A percentile compares a stretch with the other conserved stretches of the same genome.
phyloP scores from a whole-genome alignment of 2,888 invertebrate species.

The Drosophila mulleri region DNA sequence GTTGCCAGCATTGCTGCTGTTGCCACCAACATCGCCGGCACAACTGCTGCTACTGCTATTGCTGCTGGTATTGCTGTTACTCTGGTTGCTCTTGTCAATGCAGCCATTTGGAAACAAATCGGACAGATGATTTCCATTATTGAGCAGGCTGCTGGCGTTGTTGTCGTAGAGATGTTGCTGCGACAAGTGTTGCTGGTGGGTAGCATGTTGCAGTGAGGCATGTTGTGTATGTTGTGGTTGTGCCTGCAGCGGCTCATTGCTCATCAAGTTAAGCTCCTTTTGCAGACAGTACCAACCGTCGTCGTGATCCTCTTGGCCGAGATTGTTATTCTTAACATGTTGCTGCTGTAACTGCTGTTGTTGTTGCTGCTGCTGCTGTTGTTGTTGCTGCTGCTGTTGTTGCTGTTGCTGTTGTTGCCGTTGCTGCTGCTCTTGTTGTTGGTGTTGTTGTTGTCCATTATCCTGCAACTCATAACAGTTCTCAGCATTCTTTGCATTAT shows the following conservation, averaged over 20 bases:
- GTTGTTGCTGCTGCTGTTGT: slow-evolving; percentile 30
- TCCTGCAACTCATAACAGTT: slow-evolving; percentile 42
- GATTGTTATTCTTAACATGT: slow-evolving; percentile 48
- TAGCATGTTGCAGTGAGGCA: slow-evolving; percentile 23
- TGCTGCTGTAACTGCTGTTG: slow-evolving; percentile 38
- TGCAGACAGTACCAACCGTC: slow-evolving; percentile 90
- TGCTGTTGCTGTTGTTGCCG: slow-evolving; percentile 31
- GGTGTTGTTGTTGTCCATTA: slow-evolving; percentile 33
- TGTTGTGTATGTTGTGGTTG: slow-evolving; percentile 38
- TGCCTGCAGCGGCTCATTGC: slow-evolving; percentile 54
- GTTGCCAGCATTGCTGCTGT: slow-evolving; percentile 50
- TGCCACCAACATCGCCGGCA: slow-evolving; percentile 57
- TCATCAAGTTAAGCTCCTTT: slow-evolving; percentile 87
- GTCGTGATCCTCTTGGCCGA: slow-evolving; percentile 85
- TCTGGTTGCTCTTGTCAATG: slow-evolving; percentile 80
- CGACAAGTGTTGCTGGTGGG: slow-evolving; percentile 59
- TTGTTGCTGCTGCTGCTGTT: slow-evolving; percentile 36
- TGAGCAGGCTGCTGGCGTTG: slow-evolving; percentile 43
- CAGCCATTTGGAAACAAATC: slow-evolving; percentile 84
- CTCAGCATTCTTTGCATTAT: slow-evolving; percentile 22
- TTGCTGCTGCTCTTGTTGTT: slow-evolving; percentile 30
- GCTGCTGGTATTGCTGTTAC: slow-evolving; percentile 68
- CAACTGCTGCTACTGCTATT: slow-evolving; percentile 65
- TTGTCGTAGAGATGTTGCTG: slow-evolving; percentile 61
- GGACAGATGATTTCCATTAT: slow-evolving; percentile 70